A percentile compares a stretch with the other conserved stretches of the same genome.
Evolutionary conservation across 2,888 invertebrate species (phyloP).

Genomic region (Xiphydria camelus): DNA sequence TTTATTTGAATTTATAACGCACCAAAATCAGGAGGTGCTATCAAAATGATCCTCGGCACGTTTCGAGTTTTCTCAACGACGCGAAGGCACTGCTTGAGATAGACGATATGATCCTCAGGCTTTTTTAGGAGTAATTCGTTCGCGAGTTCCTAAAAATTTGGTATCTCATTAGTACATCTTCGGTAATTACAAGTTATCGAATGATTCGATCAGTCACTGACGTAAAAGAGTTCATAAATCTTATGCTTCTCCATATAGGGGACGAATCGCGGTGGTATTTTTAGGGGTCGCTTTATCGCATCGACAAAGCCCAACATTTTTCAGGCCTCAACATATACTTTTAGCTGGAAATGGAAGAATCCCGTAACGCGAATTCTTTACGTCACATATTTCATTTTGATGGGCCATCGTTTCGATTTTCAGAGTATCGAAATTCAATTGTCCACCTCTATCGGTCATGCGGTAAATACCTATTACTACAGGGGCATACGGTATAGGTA

Average conservation of each 20-base stretch:
- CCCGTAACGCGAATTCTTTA: too few species aligned
- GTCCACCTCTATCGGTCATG: too few species aligned
- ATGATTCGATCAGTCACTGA: slow-evolving; percentile 37
- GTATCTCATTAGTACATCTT: not conserved
- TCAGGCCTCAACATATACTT: too few species aligned
- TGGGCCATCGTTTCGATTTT: too few species aligned
- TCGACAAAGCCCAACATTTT: slow-evolving; percentile 26
- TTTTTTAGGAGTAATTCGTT: slow-evolving; percentile 64
- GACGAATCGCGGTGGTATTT: slow-evolving; percentile 59
- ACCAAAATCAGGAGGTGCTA: slow-evolving; percentile 60
- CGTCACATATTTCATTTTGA: too few species aligned
- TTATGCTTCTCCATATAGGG: slow-evolving; percentile 69
- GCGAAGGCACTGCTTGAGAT: slow-evolving; percentile 64
- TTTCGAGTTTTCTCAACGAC: slow-evolving; percentile 60
- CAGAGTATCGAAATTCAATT: too few species aligned
- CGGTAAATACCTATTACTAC: too few species aligned
- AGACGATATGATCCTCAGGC: slow-evolving; percentile 67
- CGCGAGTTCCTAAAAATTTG: slow-evolving; percentile 61
- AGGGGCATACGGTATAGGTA: too few species aligned
- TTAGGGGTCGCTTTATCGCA: slow-evolving; percentile 23
- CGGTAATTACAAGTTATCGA: slow-evolving; percentile 2
- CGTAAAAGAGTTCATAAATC: slow-evolving; percentile 68
- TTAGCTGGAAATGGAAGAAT: too few species aligned
- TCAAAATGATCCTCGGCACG: slow-evolving; percentile 62
- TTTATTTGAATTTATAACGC: slow-evolving; percentile 20